Conservation (phyloP, 2,888 invertebrate genomes). For the Chrysina gloriosa region DNA sequence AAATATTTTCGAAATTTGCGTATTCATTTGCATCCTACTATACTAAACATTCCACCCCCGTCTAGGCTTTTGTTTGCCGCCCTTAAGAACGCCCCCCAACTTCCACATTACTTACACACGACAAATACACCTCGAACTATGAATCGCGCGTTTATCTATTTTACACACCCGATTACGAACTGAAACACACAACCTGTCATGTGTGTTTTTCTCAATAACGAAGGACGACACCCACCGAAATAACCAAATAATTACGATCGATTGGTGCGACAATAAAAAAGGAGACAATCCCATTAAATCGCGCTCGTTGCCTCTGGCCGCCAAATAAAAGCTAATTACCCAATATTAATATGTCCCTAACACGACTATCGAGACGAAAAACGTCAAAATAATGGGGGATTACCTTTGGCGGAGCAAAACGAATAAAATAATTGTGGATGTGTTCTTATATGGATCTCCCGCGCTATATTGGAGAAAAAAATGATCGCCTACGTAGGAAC, state of each 20-base stretch:
- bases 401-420: slow-evolving; percentile 16
- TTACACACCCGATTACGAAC: slow-evolving; percentile 25
- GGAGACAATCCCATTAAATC: slow-evolving; percentile 8
- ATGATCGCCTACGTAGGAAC: not conserved
- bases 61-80: not conserved
- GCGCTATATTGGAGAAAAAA: slow-evolving; percentile 8
- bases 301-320: not conserved
- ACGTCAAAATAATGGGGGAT: not conserved
- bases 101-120: slow-evolving; percentile 16
- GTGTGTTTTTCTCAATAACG: slow-evolving; percentile 28
- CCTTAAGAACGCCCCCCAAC: not conserved
- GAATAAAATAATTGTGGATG: slow-evolving; percentile 3
- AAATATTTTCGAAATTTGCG: too few relatives aligned
- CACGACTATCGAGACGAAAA: not conserved
- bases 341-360: slow-evolving; percentile 6
- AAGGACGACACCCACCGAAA: slow-evolving; percentile 42
- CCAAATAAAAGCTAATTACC: not conserved
- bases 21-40: too few relatives aligned
- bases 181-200: not conserved
- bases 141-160: slow-evolving; percentile 13
- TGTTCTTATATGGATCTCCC: slow-evolving; percentile 20
- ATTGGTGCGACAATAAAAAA: slow-evolving; percentile 21
- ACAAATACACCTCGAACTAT: not conserved
- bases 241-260: slow-evolving; percentile 39
- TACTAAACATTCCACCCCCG: too few relatives aligned